A percentile compares a stretch with the other conserved stretches of the same genome.
Evolutionary conservation across 1,140 invertebrate genomes (phyloP).

Genomic region (Lasaia peninsularis): DNA sequence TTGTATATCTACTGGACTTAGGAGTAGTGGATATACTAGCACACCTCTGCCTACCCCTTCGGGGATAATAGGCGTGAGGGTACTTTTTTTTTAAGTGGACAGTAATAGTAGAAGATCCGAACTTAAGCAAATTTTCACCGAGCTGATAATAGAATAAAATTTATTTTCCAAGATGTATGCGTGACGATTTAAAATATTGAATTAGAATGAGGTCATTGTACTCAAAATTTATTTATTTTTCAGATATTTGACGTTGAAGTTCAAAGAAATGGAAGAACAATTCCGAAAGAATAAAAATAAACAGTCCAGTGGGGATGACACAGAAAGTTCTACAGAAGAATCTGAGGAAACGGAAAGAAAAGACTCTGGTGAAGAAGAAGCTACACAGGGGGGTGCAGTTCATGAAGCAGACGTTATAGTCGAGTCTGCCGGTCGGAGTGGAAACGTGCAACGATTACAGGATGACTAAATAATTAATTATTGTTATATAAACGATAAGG

Average conservation of each 20-base stretch:
- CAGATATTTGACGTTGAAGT: conserved; percentile 88
- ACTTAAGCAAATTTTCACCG: too few relatives aligned
- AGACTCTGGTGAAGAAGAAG: conserved; percentile 21
- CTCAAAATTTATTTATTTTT: conserved; percentile 19
- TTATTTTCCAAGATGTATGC: too few relatives aligned
- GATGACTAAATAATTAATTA: conserved; percentile 32
- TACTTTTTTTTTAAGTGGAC: too few relatives aligned
- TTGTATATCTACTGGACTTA: too few relatives aligned
- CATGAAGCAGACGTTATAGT: conserved; percentile 42
- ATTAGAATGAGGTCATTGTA: too few relatives aligned
- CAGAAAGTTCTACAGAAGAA: conserved; percentile 44
- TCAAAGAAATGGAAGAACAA: conserved; percentile 89
- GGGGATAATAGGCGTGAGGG: too few relatives aligned
- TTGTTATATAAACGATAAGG: conserved; percentile 3
- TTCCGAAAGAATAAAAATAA: conserved; percentile 77
- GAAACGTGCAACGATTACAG: conserved; percentile 59
- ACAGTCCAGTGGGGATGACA: conserved; percentile 37
- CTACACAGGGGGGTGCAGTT: conserved; percentile 20
- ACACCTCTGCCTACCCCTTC: too few relatives aligned
- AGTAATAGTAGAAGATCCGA: too few relatives aligned
- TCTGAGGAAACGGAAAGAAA: conserved; percentile 27
- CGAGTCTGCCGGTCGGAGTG: conserved; percentile 51
- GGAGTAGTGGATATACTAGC: too few relatives aligned
- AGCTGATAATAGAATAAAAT: too few relatives aligned
- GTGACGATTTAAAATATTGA: too few relatives aligned